Base-by-base conservation (phyloP, 2,797 vertebrate genomes). In the Cetoscarus ocellatus region DNA sequence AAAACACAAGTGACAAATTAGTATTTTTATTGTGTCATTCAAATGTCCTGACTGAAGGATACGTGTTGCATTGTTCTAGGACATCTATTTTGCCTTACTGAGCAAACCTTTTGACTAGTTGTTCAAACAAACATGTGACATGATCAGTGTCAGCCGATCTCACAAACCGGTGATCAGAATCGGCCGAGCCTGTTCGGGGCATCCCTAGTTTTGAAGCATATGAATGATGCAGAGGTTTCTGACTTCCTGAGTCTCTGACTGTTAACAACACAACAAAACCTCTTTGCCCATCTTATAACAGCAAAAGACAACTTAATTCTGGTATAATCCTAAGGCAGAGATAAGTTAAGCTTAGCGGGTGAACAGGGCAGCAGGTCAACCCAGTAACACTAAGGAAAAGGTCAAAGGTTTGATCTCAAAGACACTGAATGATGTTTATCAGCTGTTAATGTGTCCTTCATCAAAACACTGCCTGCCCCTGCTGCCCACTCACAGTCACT, bases 261-360 rank as follows among this genome's bases (percentile, higher is more conserved):
- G 35, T 55, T 55, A 50, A 19, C 49, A 50, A 19, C 54, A 18
- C 10, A 42, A 42, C 10, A 56, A 56, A 56, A 56, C 10, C 54
- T 40, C 19, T 14, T 61, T 38, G 40, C 9, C 48, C 43, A n/a
- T 61, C 12, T 65, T 57, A 39, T 19, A 49, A n/a, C 48, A 62
- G 12, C 35, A 7, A 38, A 15, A 53, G 67, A 52, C 43, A 1
- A 39, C 43, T 61, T 77, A 61, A 77, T 50, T 18, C 14, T 1
- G 1, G 10, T 44, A 40, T 77, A 71, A 71, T 50, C 72, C 72
- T 45, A 11, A 13, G 42, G 48, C 72, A 68, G 44, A 51, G 52
- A 75, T 69, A 43, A 73, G 14, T 44, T 8, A 66, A 58, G 52
- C 34, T 75, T 43, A 53, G 45, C 17, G 36, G 3, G 40, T 43